phyloP scores from a whole-genome alignment of 2,797 vertebrate genomes.

The Protonibea diacanthus region DNA sequence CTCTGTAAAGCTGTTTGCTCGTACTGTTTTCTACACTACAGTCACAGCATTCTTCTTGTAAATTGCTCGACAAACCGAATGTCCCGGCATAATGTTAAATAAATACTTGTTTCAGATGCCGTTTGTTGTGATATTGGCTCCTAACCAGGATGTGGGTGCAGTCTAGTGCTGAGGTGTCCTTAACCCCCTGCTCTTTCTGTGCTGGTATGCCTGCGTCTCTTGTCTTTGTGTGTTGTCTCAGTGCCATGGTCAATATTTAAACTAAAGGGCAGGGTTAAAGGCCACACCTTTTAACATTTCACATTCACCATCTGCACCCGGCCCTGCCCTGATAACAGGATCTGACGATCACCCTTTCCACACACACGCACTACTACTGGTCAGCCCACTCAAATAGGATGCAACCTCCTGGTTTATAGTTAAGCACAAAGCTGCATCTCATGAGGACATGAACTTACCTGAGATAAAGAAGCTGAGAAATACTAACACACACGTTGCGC shows the following conservation, averaged over 20 bases:
- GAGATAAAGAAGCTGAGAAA: constrained; percentile 39
- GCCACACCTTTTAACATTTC: constrained; percentile 69
- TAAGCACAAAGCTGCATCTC: background rate
- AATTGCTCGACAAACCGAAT: background rate
- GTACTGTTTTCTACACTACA: background rate
- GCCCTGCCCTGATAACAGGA: constrained; percentile 83
- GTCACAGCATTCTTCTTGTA: background rate
- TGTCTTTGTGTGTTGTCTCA: constrained; percentile 52
- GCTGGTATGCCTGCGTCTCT: no score
- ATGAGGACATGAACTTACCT: background rate
- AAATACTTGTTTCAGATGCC: background rate
- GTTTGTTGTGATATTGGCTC: background rate
- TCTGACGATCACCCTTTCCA: constrained; percentile 53
- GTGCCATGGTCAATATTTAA: constrained; percentile 85
- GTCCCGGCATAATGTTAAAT: background rate
- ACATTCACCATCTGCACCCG: constrained; percentile 66
- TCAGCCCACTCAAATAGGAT: constrained; percentile 35
- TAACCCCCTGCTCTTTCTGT: constrained; percentile 8
- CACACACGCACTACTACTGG: constrained; percentile 12
- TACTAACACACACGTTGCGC: background rate
- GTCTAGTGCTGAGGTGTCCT: constrained; percentile 83
- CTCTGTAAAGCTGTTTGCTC: background rate
- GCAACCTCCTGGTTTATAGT: constrained; percentile 25
- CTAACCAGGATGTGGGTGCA: constrained; percentile 61
- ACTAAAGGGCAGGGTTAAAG: constrained; percentile 64